Base-by-base conservation (phyloP, 1,140 invertebrate genomes). In the Maconellicoccus hirsutus region DNA sequence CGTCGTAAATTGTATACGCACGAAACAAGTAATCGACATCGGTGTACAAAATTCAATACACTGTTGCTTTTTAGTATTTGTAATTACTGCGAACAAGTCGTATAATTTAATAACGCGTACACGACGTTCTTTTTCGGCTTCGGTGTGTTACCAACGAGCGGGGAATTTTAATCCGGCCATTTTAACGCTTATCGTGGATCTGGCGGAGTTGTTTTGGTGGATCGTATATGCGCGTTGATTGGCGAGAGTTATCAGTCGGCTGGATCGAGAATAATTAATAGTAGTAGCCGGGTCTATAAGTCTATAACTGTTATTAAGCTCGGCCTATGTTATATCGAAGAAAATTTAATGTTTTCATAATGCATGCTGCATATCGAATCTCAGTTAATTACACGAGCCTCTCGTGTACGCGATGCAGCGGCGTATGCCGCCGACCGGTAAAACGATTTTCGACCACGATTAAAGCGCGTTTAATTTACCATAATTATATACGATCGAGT, bases 201-300 rank as follows among this genome's bases (percentile, higher is more conserved):
- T 16, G 42, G 6, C 42, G 42, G 2, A 52, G 6, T 3, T 33
- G 29, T 33, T 3, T 33, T 3, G 4, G 29, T 6, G 29, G 29
- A 33, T 3, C 12, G 29, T 33, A 12, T 33, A 12, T 33, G 12
- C 29, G n/a, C 12, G n/a, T 52, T 52, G 42, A 19, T 52, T 66
- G 52, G 25, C 25, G 61, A 66, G 21, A 8, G 10, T 66, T 66
- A 66, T 66, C 61, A 66, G 61, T 66, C 61, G 61, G 61, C 21
- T 66, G 14, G 2, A 66, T 66, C 61, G 25, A 66, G 25, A 66
- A 66, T 66, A 66, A 66, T 66, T 66, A 66, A 66, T 66, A 66
- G 25, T 66, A 66, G 61, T 66, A 66, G 61, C 61, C 16, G 22
- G n/a, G 61, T 26, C 61, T 25, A 16, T 66, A 12, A 8, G 25